Conservation (phyloP, 1,140 invertebrate species). For the Listronotus bonariensis region DNA sequence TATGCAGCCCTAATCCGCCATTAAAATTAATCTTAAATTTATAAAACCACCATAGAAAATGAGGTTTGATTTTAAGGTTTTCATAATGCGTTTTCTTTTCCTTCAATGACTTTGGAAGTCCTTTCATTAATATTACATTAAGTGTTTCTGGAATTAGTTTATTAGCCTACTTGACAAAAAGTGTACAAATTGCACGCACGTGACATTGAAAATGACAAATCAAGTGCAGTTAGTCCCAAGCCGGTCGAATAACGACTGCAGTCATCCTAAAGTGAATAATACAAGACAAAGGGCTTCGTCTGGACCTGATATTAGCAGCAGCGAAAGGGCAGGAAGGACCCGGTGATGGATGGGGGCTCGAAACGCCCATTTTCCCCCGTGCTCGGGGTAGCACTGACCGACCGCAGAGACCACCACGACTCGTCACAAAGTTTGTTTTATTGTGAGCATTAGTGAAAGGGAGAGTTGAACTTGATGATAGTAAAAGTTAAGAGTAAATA, state of each 20-base stretch:
- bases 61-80: no score
- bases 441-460: background rate
- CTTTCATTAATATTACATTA: no score
- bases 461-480: background rate
- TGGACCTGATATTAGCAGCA: conserved; percentile 36
- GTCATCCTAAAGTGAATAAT: conserved; percentile 31
- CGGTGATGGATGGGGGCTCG: conserved; percentile 30
- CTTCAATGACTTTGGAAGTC: no score
- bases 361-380: conserved; percentile 29
- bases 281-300: conserved; percentile 32
- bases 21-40: no score
- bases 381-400: conserved; percentile 19
- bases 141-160: no score
- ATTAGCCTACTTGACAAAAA: no score
- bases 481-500: no score
- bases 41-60: no score
- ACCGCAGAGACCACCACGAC: conserved; percentile 13
- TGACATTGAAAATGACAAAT: conserved; percentile 29
- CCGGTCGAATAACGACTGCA: conserved; percentile 21
- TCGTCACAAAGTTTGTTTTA: conserved; percentile 19
- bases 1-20: no score
- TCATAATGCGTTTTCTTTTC: no score
- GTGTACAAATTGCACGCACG: background rate
- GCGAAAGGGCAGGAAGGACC: conserved; percentile 31
- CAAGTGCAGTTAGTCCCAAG: conserved; percentile 27